Evolutionary conservation across 1,140 invertebrate genomes (phyloP).

Genomic region (Dinothrombium tinctorium): DNA sequence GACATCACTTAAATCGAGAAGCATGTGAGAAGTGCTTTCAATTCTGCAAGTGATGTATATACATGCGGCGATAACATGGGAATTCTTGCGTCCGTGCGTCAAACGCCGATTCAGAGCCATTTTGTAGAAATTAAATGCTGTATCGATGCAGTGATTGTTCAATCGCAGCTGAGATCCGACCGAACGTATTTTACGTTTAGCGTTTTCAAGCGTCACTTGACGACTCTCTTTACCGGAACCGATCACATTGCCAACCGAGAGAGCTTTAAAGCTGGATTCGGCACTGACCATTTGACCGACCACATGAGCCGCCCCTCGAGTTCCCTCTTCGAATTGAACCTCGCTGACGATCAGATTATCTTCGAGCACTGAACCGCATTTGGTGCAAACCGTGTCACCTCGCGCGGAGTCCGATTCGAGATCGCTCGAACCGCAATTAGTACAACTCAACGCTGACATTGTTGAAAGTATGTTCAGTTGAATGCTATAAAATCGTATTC

Average conservation of each 20-base stretch:
- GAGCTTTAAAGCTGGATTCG: slow-evolving; percentile 55
- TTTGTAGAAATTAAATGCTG: slow-evolving; percentile 85
- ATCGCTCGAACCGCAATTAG: slow-evolving; percentile 75
- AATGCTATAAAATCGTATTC: too few species aligned
- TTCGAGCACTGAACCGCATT: slow-evolving; percentile 83
- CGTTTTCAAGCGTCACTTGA: slow-evolving; percentile 10
- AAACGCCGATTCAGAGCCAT: slow-evolving; percentile 67
- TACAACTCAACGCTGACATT: too few species aligned
- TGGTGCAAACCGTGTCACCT: slow-evolving; percentile 84
- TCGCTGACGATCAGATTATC: slow-evolving; percentile 90
- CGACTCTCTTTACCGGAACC: slow-evolving; percentile 5
- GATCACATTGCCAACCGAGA: slow-evolving; percentile 3
- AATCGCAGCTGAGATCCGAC: slow-evolving; percentile 29
- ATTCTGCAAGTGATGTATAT: slow-evolving; percentile 89
- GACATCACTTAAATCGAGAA: slow-evolving; percentile 92
- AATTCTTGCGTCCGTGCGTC: slow-evolving; percentile 66
- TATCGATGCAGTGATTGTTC: slow-evolving; percentile 73
- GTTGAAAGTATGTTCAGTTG: too few species aligned
- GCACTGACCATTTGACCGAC: slow-evolving; percentile 78
- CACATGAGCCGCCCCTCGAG: slow-evolving; percentile 49
- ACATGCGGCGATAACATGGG: slow-evolving; percentile 86
- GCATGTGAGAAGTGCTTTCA: slow-evolving; percentile 77
- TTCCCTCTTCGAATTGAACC: slow-evolving; percentile 79
- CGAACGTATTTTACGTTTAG: slow-evolving; percentile 19
- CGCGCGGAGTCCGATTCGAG: slow-evolving; percentile 73